phyloP scores from a whole-genome alignment of 2,888 invertebrate species.

The Agriopis marginaria region DNA sequence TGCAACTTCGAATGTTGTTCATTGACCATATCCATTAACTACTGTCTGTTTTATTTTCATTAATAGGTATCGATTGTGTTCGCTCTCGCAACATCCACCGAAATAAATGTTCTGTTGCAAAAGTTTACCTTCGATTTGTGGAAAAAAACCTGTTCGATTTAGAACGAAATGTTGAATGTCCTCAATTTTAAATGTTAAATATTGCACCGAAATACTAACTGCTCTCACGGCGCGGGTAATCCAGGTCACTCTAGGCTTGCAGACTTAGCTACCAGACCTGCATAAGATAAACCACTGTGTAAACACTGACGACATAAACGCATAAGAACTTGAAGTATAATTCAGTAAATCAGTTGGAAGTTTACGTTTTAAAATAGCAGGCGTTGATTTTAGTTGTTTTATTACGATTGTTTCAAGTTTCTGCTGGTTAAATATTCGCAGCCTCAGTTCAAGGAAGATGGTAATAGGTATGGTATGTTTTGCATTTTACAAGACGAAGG shows the following conservation, averaged over 20 bases:
- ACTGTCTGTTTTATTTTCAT: conserved; percentile 11
- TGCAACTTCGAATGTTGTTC: neutral
- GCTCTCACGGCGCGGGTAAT: conserved; percentile 23
- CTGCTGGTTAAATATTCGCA: too few species aligned
- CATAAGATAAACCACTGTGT: conserved; percentile 10
- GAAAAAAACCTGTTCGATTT: conserved; percentile 32
- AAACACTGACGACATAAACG: too few species aligned
- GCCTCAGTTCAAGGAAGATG: too few species aligned
- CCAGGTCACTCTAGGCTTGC: conserved; percentile 27
- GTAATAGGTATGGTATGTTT: too few species aligned
- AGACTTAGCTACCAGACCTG: conserved; percentile 11
- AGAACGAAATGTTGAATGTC: conserved; percentile 32
- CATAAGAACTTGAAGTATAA: too few species aligned
- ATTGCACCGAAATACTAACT: conserved; percentile 31
- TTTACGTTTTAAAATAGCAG: too few species aligned
- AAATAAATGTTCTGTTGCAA: conserved; percentile 29
- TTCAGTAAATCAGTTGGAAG: too few species aligned
- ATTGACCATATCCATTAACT: neutral
- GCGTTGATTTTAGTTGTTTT: too few species aligned
- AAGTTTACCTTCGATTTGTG: conserved; percentile 29
- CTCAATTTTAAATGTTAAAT: conserved; percentile 36
- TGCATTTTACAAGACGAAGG: too few species aligned
- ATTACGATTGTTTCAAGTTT: too few species aligned
- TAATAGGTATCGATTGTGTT: conserved; percentile 13
- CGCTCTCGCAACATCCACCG: conserved; percentile 15